phyloP scores from a whole-genome alignment of 2,113 vertebrate species.

The Butorides virescens region DNA sequence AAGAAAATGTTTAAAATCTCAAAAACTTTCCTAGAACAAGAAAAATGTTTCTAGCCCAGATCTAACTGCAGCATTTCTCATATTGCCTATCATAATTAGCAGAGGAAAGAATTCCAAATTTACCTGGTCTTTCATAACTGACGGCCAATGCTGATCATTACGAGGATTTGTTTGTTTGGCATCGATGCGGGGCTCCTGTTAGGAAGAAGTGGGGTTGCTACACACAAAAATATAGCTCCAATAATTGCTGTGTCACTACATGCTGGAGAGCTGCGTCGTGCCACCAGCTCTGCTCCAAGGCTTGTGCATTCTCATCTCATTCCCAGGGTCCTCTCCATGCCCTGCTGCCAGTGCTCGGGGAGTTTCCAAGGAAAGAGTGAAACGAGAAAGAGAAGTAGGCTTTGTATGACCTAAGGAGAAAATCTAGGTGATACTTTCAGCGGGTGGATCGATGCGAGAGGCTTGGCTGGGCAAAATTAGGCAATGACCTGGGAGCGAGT shows the following conservation, averaged over 20 bases:
- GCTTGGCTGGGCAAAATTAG: neutral
- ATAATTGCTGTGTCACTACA: neutral
- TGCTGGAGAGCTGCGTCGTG: neutral
- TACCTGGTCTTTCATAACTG: neutral
- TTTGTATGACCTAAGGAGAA: neutral
- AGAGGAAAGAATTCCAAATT: neutral
- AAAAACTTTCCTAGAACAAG: neutral
- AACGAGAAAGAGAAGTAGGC: neutral
- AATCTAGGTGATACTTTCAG: neutral
- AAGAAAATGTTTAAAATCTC: neutral
- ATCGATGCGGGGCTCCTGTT: neutral
- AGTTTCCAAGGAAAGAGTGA: neutral
- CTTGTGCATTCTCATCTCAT: neutral
- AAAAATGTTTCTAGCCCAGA: neutral
- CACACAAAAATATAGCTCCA: neutral
- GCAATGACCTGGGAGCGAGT: neutral
- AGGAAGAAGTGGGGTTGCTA: neutral
- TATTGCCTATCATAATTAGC: neutral
- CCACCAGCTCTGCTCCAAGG: neutral
- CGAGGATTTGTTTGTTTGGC: neutral
- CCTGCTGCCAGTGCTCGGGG: neutral
- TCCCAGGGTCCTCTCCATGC: neutral
- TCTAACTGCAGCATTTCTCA: neutral
- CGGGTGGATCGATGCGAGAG: accelerated
- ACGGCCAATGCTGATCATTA: neutral